Evolutionary conservation across 2,113 vertebrate species (phyloP).

Genomic region (Psittacara wagleri): DNA sequence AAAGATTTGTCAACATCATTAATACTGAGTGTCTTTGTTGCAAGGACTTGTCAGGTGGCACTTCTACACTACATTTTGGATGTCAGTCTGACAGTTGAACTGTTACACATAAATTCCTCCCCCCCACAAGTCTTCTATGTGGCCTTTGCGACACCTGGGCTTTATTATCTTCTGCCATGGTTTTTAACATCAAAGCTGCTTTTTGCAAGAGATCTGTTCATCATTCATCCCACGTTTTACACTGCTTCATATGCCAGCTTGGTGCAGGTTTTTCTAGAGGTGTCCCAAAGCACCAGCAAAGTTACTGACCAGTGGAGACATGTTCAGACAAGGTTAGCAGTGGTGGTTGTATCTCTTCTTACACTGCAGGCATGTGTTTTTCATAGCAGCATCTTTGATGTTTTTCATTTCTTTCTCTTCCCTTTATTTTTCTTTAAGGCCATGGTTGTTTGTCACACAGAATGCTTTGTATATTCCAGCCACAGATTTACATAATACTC

Average conservation of each 20-base stretch:
- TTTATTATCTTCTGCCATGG: neutral
- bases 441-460: neutral
- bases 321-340: fast-evolving
- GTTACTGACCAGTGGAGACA: neutral
- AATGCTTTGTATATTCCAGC: neutral
- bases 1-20: neutral
- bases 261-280: neutral
- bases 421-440: neutral
- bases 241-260: neutral
- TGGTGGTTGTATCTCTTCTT: neutral
- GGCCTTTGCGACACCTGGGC: neutral
- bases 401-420: neutral
- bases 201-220: neutral
- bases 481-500: constrained; percentile 21
- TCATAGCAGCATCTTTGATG: neutral
- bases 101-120: neutral
- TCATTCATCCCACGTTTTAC: neutral
- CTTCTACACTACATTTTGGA: neutral
- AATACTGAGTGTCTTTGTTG: neutral
- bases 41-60: neutral
- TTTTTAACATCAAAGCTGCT: neutral
- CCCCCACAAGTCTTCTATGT: fast-evolving
- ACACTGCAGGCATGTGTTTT: neutral
- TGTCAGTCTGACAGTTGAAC: neutral
- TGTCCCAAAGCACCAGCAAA: neutral